A percentile compares a stretch with the other conserved stretches of the same genome.
Evolutionary conservation across 1,140 invertebrate species (phyloP).

Genomic region (Drosophila lowei): DNA sequence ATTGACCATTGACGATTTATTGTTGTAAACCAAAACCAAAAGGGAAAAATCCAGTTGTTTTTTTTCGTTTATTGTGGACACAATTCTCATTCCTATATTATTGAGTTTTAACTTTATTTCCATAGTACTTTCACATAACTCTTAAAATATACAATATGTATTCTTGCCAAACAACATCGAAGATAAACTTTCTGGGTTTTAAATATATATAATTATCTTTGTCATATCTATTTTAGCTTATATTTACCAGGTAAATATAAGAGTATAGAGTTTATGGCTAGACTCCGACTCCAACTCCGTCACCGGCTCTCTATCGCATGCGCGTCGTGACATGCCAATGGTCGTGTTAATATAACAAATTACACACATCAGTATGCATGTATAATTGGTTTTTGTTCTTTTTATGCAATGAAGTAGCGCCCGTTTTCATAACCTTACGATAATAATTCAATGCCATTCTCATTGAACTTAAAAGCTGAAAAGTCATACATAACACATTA

Average conservation of each 20-base stretch:
- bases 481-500: slow-evolving; percentile 8
- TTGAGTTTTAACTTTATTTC: slow-evolving; percentile 59
- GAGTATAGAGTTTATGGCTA: slow-evolving; percentile 10
- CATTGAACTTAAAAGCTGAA: slow-evolving; percentile 26
- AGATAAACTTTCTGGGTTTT: slow-evolving; percentile 47
- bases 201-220: slow-evolving; percentile 23
- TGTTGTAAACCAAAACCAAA: no score
- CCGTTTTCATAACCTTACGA: slow-evolving; percentile 3
- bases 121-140: slow-evolving; percentile 66
- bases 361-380: no score
- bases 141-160: slow-evolving; percentile 49
- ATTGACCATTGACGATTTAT: no score
- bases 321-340: neutral
- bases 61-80: no score
- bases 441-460: slow-evolving; percentile 1
- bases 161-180: slow-evolving; percentile 60
- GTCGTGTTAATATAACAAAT: neutral
- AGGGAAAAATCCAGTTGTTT: no score
- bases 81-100: neutral
- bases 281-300: neutral
- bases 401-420: slow-evolving; percentile 31
- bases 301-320: no score
- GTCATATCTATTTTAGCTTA: slow-evolving; percentile 19
- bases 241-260: slow-evolving; percentile 13
- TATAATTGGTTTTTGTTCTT: slow-evolving; percentile 2